Conservation (phyloP, 2,797 vertebrate species). For the Betta splendens region DNA sequence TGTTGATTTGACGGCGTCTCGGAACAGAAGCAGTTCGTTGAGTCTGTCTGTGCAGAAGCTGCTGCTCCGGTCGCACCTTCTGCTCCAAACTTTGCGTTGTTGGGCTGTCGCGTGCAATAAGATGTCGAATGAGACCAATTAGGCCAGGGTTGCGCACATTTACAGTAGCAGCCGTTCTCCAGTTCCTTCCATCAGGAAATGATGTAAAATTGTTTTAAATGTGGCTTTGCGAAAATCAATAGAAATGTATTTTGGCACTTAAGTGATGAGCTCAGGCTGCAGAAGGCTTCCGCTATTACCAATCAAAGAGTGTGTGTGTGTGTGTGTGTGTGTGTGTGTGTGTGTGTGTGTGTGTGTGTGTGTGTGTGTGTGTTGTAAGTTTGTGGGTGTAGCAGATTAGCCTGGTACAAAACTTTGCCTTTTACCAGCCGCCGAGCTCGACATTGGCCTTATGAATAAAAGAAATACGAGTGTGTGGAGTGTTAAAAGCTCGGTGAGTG, state of each 20-base stretch:
- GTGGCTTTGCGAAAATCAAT: slow-evolving; percentile 26
- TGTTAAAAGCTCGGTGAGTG: too few relatives aligned
- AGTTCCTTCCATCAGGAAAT: slow-evolving; percentile 1
- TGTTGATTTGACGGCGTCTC: too few relatives aligned
- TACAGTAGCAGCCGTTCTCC: neutral
- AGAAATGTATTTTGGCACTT: slow-evolving; percentile 36
- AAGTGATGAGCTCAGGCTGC: slow-evolving; percentile 32
- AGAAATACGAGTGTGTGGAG: too few relatives aligned
- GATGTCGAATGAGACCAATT: neutral
- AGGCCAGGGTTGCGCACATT: neutral
- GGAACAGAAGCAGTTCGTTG: too few relatives aligned
- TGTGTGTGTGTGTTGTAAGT: too few relatives aligned
- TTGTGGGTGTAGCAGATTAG: too few relatives aligned
- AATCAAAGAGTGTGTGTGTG: neutral
- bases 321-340: slow-evolving; percentile 5
- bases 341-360: too few relatives aligned
- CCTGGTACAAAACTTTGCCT: neutral
- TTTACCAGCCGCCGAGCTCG: too few relatives aligned
- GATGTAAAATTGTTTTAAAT: slow-evolving; percentile 5
- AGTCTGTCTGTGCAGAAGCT: neutral
- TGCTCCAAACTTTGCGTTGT: neutral
- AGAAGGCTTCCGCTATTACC: slow-evolving; percentile 29
- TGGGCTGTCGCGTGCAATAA: neutral
- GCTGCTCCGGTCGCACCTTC: slow-evolving; percentile 2
- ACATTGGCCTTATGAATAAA: too few relatives aligned